Percentiles rank a stretch among this genome's conserved stretches.
phyloP scores from a whole-genome alignment of 2,113 vertebrate species.

The Pangasianodon hypophthalmus region DNA sequence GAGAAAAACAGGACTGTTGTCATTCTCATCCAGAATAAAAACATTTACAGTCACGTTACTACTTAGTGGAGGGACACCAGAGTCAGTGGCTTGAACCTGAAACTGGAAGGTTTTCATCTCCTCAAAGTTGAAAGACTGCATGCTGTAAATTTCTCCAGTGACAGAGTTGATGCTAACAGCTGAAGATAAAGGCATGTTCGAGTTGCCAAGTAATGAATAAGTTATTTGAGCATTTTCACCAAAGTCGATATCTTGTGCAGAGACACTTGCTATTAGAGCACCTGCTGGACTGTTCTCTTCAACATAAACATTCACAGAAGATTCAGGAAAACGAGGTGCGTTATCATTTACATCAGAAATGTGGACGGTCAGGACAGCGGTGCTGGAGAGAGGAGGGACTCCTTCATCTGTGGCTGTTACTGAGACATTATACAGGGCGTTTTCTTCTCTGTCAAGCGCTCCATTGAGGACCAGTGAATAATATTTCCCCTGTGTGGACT shows the following conservation, averaged over 20 bases:
- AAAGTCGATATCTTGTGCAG: constrained; percentile 41
- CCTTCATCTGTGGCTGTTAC: constrained; percentile 54
- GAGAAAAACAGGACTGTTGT: constrained; percentile 69
- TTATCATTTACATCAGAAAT: constrained; percentile 57
- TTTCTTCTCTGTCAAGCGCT: constrained; percentile 47
- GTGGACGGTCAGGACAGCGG: constrained; percentile 41
- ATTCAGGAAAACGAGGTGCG: constrained; percentile 39
- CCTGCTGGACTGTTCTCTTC: constrained; percentile 49
- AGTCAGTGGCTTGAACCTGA: constrained; percentile 36
- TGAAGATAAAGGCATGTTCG: constrained; percentile 65
- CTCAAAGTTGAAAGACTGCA: constrained; percentile 65
- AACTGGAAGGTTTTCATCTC: constrained; percentile 52
- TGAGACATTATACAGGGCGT: constrained; percentile 44
- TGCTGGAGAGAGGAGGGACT: constrained; percentile 44
- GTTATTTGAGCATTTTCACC: constrained; percentile 57
- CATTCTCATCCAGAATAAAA: constrained; percentile 68
- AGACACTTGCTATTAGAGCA: constrained; percentile 20
- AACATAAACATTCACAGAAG: constrained; percentile 35
- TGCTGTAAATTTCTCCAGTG: constrained; percentile 63
- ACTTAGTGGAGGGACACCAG: constrained; percentile 35
- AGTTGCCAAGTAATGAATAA: constrained; percentile 64
- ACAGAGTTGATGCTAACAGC: constrained; percentile 71
- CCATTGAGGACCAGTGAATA: constrained; percentile 45
- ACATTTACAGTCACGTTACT: constrained; percentile 52
- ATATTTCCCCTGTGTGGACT: constrained; percentile 48